phyloP scores from a whole-genome alignment of 2,888 invertebrate genomes.

The Nemotelus pantherinus region DNA sequence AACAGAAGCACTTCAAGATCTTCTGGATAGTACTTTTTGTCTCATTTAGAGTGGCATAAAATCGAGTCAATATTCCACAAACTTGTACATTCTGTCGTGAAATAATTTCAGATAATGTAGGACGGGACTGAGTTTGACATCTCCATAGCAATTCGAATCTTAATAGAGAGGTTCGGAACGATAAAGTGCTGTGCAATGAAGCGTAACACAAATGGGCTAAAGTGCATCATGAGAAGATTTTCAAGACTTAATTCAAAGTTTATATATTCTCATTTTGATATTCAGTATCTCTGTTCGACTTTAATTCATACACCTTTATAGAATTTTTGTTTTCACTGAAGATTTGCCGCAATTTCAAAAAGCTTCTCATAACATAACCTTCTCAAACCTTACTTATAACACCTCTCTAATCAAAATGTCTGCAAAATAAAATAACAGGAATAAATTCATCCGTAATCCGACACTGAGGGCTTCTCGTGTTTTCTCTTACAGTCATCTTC shows the following conservation, averaged over 20 bases:
- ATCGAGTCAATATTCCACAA: constrained; percentile 28
- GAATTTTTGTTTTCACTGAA: too few species aligned
- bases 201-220: background rate
- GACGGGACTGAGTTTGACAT: background rate
- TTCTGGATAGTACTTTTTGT: constrained; percentile 29
- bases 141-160: background rate
- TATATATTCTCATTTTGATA: too few species aligned
- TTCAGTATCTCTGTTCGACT: too few species aligned
- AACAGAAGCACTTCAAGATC: constrained; percentile 30
- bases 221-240: too few species aligned
- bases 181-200: constrained; percentile 14
- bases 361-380: too few species aligned
- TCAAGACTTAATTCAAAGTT: too few species aligned
- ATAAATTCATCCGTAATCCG: background rate
- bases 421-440: too few species aligned
- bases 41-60: constrained; percentile 41
- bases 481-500: background rate
- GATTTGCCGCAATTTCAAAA: too few species aligned
- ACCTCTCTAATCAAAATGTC: too few species aligned
- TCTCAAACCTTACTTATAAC: too few species aligned
- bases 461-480: background rate
- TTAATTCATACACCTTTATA: too few species aligned
- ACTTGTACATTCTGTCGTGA: background rate
- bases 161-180: constrained; percentile 27
- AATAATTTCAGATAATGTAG: background rate